These are phyloP conservation scores for Fragum fragum DNA, from an alignment of 2,888 invertebrate genomes.

Conservation along the genomic window DNA sequence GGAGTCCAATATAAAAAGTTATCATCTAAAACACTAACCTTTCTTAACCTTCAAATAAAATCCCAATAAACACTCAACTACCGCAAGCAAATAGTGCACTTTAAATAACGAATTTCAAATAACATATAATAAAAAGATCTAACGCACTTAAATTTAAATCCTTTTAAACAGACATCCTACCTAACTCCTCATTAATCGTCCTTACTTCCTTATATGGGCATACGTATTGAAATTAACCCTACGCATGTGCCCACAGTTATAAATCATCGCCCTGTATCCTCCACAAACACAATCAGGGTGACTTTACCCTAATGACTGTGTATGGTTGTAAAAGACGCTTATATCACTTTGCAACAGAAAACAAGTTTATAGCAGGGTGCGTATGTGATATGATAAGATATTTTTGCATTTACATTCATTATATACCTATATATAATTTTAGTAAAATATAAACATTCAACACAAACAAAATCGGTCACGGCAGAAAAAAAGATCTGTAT, in stretches of 20 bases:
- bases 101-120: slow-evolving; percentile 1
- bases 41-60: background rate
- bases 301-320: background rate
- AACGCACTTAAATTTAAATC: slow-evolving; percentile 6
- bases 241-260: slow-evolving; percentile 12
- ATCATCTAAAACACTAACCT: slow-evolving; percentile 1
- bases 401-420: no score
- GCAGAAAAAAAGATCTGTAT: no score
- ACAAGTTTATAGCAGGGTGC: no score
- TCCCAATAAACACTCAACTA: background rate
- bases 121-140: slow-evolving; percentile 4
- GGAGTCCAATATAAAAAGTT: no score
- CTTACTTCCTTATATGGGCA: slow-evolving; percentile 21
- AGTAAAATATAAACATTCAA: no score
- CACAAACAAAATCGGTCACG: no score
- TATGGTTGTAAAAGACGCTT: no score
- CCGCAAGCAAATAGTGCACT: background rate
- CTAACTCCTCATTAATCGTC: background rate
- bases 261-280: slow-evolving; percentile 17
- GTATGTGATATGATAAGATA: no score
- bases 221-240: slow-evolving; percentile 22
- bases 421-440: no score
- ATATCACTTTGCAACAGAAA: no score
- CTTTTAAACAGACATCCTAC: background rate
- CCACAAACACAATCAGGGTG: slow-evolving; percentile 15